phyloP scores from a whole-genome alignment of 2,113 vertebrate species.

The Erythrocercus mccallii region DNA sequence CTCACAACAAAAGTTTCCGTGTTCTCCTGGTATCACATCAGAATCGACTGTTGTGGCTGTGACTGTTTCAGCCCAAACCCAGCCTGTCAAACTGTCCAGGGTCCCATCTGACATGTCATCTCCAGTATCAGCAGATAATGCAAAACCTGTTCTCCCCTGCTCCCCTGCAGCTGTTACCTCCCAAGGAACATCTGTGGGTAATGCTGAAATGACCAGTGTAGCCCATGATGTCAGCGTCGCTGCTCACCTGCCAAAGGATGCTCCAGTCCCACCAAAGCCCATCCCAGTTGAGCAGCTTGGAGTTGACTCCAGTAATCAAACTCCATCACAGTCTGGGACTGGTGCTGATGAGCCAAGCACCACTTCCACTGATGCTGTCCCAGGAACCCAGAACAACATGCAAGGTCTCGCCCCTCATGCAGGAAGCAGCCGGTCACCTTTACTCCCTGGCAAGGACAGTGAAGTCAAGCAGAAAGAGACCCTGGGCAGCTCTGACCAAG shows the following conservation, averaged over 20 bases:
- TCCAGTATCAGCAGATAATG: neutral
- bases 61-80: constrained; percentile 30
- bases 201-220: neutral
- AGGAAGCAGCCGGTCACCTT: neutral
- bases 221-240: neutral
- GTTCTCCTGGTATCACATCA: neutral
- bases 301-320: constrained; percentile 41
- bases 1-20: neutral
- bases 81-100: neutral
- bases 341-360: neutral
- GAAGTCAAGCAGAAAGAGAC: neutral
- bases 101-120: constrained; percentile 30
- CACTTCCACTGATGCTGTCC: neutral
- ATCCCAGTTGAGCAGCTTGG: constrained; percentile 75
- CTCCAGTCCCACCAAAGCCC: constrained; percentile 20
- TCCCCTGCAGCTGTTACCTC: neutral
- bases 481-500: neutral
- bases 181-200: neutral
- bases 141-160: neutral
- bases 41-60: constrained; percentile 20
- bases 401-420: neutral
- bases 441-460: neutral
- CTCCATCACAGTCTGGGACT: neutral
- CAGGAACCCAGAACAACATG: neutral
- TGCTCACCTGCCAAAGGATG: neutral